Evolutionary conservation across 2,797 vertebrate genomes (phyloP).

Genomic region (Lophura swinhoii): DNA sequence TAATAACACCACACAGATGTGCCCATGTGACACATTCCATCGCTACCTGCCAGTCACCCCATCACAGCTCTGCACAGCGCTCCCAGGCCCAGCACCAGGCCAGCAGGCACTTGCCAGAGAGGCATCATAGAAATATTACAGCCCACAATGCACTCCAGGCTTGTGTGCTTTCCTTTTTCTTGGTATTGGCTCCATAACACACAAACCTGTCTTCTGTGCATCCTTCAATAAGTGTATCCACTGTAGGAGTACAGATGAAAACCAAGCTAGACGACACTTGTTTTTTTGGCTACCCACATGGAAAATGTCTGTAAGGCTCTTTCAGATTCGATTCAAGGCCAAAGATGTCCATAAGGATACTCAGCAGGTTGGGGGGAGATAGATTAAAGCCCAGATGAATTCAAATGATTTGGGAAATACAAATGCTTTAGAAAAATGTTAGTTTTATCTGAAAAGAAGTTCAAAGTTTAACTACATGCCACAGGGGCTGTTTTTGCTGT

Average conservation of each 20-base stretch:
- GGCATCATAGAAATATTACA: accelerated
- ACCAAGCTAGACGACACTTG: background rate
- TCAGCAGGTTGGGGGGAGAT: background rate
- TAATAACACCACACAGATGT: accelerated
- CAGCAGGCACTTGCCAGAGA: background rate
- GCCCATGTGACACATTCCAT: accelerated
- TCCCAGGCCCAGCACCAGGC: background rate
- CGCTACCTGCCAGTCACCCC: background rate
- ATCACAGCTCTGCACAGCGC: accelerated
- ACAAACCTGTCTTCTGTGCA: background rate
- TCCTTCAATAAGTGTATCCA: background rate
- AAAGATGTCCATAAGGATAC: background rate
- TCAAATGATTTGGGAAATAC: background rate
- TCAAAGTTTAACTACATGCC: background rate
- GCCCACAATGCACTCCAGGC: background rate
- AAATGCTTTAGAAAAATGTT: background rate
- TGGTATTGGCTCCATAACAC: background rate
- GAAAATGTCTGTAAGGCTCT: background rate
- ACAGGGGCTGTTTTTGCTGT: background rate
- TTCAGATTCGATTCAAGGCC: background rate
- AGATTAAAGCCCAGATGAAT: background rate
- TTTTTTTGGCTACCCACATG: background rate
- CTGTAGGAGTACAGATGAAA: accelerated
- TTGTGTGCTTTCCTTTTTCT: background rate
- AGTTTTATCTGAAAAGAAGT: background rate